Evolutionary conservation across 1,140 invertebrate genomes (phyloP), one percentile per base, ranked within the genome.

Genomic region (Drosophila virilis): DNA sequence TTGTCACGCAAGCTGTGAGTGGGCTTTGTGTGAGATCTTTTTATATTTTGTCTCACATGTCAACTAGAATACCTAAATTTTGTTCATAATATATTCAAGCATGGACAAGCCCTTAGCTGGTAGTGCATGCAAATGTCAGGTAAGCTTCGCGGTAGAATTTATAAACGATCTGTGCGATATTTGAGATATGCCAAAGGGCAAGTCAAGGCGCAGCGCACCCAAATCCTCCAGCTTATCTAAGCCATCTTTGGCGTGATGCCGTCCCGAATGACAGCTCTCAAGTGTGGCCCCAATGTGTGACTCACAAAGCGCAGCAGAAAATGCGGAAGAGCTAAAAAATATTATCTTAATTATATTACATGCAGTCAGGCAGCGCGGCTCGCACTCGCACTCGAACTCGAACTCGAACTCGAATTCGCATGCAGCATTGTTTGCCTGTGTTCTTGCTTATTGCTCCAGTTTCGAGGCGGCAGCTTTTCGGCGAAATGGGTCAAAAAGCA

Each of bases 261-360:
- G 80, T 82, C 67, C 71, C 71, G 75, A 82, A 68, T 82, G 79
- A 82, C 79, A 83, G 76, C 76, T 69, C 67, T 79, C 62, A 77
- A 76, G 80, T 84, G 80, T 74, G 58, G n/a, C 28, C 45, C 12
- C 46, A 2, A 33, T 1, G 8, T 38, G 38, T 70, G 67, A 57
- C n/a, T 70, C 57, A 78, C 76, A 78, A 81, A 81, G 69, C 42
- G 58, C 78, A 70, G 68, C 46, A 66, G 58, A 76, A 83, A 68
- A 70, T 42, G 59, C 78, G 71, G 74, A 85, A 76, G 71, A 69
- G 57, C 46, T 46, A 15, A 81, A 81, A 50, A 81, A 69, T 76
- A 81, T 86, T 71, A 79, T 77, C 83, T 86, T 86, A 86, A 86
- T 86, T 86, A 86, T 66, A 88, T 83, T 86, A 86, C 69, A 88